These are phyloP conservation scores for Schizotus pectinicornis DNA, from an alignment of 2,888 invertebrate species.

Conservation along the genomic window DNA sequence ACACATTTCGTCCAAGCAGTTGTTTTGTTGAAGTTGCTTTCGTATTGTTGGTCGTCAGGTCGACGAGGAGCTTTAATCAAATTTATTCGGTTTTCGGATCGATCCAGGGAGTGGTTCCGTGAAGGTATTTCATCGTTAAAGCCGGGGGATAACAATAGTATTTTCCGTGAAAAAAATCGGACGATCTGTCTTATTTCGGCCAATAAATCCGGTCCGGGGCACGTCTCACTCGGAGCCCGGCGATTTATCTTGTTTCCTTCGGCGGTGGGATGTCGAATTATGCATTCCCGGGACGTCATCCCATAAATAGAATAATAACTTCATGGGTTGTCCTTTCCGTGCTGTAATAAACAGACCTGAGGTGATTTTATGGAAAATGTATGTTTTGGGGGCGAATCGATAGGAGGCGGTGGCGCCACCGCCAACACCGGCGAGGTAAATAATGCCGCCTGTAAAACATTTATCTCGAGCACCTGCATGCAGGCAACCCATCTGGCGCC, in stretches of 20 bases:
- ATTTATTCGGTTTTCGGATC: too few species aligned
- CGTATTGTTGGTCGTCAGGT: too few species aligned
- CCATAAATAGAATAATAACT: conserved; percentile 24
- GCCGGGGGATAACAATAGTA: not conserved
- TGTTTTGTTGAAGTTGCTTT: too few species aligned
- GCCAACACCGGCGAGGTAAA: conserved; percentile 42
- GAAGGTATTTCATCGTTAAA: too few species aligned
- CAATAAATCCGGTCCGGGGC: conserved; percentile 23
- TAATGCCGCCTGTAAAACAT: conserved; percentile 46
- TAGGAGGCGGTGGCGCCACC: conserved; percentile 40
- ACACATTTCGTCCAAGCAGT: too few species aligned
- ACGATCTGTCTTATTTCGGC: conserved; percentile 23
- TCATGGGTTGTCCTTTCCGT: conserved; percentile 13
- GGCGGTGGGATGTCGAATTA: conserved; percentile 7
- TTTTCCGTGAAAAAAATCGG: conserved; percentile 9
- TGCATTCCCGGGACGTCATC: conserved; percentile 17
- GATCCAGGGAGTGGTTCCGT: too few species aligned
- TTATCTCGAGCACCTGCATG: conserved; percentile 49
- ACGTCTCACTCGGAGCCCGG: conserved; percentile 14
- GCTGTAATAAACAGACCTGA: conserved; percentile 20
- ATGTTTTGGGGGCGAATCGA: conserved; percentile 47
- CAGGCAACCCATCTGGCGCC: conserved; percentile 43
- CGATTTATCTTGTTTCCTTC: conserved; percentile 19
- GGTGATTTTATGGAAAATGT: conserved; percentile 32
- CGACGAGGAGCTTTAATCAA: too few species aligned